Evolutionary conservation across 2,797 vertebrate species (phyloP), one percentile per base, ranked within the genome.

Genomic region (Malurus splendens): DNA sequence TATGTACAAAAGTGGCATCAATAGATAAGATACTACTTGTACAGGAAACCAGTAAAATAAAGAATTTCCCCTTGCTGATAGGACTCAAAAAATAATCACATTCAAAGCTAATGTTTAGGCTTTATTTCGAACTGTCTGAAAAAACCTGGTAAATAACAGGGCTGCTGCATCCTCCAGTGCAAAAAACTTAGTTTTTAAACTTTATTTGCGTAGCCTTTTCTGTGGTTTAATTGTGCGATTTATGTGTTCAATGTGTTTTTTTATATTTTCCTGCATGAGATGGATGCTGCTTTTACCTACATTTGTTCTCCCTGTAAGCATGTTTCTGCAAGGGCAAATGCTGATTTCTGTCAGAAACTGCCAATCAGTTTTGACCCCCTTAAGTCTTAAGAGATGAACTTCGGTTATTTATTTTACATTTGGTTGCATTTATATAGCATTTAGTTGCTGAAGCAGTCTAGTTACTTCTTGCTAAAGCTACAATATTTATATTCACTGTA

Each of bases 211-310:
- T 3, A 2, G 17, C 25, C 60, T 50, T 59, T 28, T 23, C 2
- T n/a, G n/a, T 73, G 8, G 22, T 39, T 75, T 70, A 47, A 14
- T 74, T 50, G 6, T 64, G 51, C 44, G 25, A 13, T 62, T 70
- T 59, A 9, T 50, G 12, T 65, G 6, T 71, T 84, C 20, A 54
- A 0, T 48, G 4, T 2, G 0, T 25, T 25, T 3, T 51, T 61
- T 67, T 42, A 39, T 23, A 8, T 54, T 70, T 39, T 41, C 3
- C 15, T 61, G 11, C 5, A 2, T 47, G 18, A 9, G 11, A 28
- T n/a, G 9, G 16, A 14, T 82, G 4, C 47, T 68, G 6, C 9
- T 73, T 82, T 59, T 1, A 5, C 16, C 6, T 62, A 18, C 5
- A 27, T 62, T 62, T 77, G 17, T 18, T 76, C 4, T 24, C 4